Evolutionary conservation across 2,113 vertebrate genomes (phyloP).

Genomic region (Macrotus californicus): DNA sequence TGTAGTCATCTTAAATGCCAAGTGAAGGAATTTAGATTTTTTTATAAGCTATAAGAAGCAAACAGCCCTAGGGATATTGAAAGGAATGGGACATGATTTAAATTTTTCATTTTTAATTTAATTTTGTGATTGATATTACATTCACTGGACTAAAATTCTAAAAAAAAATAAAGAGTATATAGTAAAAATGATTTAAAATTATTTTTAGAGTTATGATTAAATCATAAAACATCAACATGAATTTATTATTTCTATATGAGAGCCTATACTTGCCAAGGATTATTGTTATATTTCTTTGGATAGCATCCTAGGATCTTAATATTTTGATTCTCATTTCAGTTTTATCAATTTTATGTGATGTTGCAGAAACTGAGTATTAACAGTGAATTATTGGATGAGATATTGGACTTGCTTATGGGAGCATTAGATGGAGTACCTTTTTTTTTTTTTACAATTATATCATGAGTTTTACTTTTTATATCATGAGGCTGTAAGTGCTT

Average conservation of each 20-base stretch:
- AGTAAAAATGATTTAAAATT: not conserved
- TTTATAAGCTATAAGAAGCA: not conserved
- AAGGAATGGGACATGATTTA: conserved; percentile 6
- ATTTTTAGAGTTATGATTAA: not conserved
- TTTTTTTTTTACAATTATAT: not conserved
- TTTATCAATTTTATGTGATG: not conserved
- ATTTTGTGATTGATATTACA: conserved; percentile 31
- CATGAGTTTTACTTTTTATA: not conserved
- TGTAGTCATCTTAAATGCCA: not conserved
- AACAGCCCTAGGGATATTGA: not conserved
- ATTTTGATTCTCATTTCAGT: not conserved
- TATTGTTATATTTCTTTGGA: not conserved
- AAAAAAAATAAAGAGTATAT: not conserved
- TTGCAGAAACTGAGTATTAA: not conserved
- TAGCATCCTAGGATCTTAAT: not conserved
- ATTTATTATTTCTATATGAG: not conserved
- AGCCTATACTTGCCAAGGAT: not conserved
- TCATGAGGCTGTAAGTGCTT: not conserved
- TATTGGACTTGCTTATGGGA: not conserved
- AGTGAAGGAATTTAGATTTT: conserved; percentile 3
- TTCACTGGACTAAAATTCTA: conserved; percentile 11
- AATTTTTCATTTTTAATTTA: not conserved
- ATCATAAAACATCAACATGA: not conserved
- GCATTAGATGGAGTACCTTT: not conserved
- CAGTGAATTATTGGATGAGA: not conserved